Base-by-base conservation (phyloP, 2,797 vertebrate genomes). In the Nothura maculosa region DNA sequence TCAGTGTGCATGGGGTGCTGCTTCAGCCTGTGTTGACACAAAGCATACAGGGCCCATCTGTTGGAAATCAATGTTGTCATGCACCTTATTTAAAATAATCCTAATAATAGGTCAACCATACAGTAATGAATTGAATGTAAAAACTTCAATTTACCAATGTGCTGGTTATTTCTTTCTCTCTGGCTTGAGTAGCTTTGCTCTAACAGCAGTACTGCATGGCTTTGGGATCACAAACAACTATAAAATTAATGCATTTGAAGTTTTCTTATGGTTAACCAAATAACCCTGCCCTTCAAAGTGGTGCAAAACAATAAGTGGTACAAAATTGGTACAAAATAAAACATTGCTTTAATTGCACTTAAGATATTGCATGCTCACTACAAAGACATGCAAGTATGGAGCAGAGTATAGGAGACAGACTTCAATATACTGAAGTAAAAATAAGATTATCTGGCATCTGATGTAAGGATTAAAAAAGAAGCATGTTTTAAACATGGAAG, bases 21-120 rank as follows among this genome's bases (percentile, higher is more conserved):
- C 89, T 90, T 60, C 73, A 77, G 48, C 84, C 74, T 91, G 40
- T 90, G 70, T 96, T 94, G 90, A 94, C 68, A 89, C 85, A 96
- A 94, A 97, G 36, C 24, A 61, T 75, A 81, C 28, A 91, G 48
- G 20, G 69, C 94, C 87, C 84, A 95, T 70, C 81, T 96, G 40
- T n/a, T 73, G 82, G 89, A 45, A 94, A 88, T 12, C 22, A 34
- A 83, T 89, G 54, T 54, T 82, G 64, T 93, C 62, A 77, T n/a
- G 48, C 22, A 63, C 13, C 48, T 80, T 75, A 63, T 36, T 66
- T 20, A 73, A 36, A 61, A 61, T 36, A 64, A 77, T 48, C 47
- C 47, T 57, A 86, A 66, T 17, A 91, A 88, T 22, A 80, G 15
- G 6, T 94, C 91, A 91, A 68, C 57, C 96, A 89, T 61, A 25